Conservation (phyloP, 2,113 vertebrate species). For the Pampusana beccarii region DNA sequence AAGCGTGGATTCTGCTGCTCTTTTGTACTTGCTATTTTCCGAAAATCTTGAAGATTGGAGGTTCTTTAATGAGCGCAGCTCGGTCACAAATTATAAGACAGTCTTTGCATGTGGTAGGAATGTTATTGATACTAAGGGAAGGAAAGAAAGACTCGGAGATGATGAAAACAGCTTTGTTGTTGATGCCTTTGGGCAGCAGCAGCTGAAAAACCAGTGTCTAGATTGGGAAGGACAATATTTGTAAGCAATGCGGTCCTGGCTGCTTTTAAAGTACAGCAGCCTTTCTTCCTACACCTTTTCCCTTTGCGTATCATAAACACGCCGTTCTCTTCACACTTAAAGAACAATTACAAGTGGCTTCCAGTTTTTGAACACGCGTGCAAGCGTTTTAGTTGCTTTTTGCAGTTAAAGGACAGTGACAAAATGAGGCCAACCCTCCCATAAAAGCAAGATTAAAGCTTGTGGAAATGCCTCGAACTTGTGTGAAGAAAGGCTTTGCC, state of each 20-base stretch:
- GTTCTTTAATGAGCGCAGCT: background rate
- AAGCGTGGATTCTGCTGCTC: background rate
- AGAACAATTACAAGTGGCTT: background rate
- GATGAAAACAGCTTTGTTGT: constrained; percentile 27
- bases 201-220: background rate
- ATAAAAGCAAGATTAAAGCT: background rate
- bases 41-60: background rate
- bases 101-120: background rate
- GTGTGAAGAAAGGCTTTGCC: background rate
- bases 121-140: background rate
- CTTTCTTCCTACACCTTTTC: background rate
- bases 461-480: background rate
- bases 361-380: background rate
- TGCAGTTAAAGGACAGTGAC: background rate
- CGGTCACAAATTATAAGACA: background rate
- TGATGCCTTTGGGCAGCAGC: constrained; percentile 22
- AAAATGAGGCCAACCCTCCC: background rate
- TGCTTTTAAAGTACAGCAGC: background rate
- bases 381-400: background rate
- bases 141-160: background rate
- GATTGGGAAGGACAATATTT: background rate
- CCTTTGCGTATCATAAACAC: background rate
- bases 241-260: background rate
- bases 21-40: background rate
- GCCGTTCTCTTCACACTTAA: background rate